These are phyloP conservation scores for Meiosimyza platycephala DNA, from an alignment of 2,888 invertebrate species.

Conservation along the genomic window DNA sequence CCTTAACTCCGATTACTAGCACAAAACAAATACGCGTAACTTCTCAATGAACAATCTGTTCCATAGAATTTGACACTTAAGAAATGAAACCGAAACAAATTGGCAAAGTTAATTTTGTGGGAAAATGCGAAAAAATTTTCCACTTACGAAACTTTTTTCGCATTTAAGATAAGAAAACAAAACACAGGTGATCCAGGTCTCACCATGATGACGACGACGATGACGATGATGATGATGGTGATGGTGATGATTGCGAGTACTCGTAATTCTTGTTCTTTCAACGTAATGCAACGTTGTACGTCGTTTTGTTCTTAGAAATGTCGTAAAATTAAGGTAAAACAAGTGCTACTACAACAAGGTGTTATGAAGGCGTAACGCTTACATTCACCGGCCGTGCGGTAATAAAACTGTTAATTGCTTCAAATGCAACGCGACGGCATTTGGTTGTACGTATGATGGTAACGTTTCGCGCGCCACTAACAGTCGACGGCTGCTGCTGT, in stretches of 20 bases:
- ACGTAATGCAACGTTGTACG: no score
- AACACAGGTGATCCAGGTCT: neutral
- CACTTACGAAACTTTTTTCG: neutral
- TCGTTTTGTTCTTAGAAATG: slow-evolving; percentile 60
- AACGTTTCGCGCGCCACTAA: no score
- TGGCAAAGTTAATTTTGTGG: slow-evolving; percentile 30
- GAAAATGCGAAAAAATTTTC: neutral
- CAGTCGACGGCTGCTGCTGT: no score
- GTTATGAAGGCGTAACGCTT: slow-evolving; percentile 56
- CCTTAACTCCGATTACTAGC: no score
- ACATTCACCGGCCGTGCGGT: slow-evolving; percentile 50
- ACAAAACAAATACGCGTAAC: no score
- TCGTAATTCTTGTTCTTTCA: no score
- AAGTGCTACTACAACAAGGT: slow-evolving; percentile 59
- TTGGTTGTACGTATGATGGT: no score
- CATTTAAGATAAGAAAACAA: neutral
- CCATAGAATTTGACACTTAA: neutral
- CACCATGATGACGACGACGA: no score
- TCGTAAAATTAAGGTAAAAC: slow-evolving; percentile 62
- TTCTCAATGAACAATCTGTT: no score
- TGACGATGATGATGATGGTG: no score
- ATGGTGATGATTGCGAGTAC: no score
- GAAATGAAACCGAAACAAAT: slow-evolving; percentile 24
- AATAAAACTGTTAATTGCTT: slow-evolving; percentile 49
- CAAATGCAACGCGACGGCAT: no score